A percentile compares a stretch with the other conserved stretches of the same genome.
These are phyloP conservation scores for Neoniphon sammara DNA, from an alignment of 2,797 vertebrate species.

Conservation along the genomic window DNA sequence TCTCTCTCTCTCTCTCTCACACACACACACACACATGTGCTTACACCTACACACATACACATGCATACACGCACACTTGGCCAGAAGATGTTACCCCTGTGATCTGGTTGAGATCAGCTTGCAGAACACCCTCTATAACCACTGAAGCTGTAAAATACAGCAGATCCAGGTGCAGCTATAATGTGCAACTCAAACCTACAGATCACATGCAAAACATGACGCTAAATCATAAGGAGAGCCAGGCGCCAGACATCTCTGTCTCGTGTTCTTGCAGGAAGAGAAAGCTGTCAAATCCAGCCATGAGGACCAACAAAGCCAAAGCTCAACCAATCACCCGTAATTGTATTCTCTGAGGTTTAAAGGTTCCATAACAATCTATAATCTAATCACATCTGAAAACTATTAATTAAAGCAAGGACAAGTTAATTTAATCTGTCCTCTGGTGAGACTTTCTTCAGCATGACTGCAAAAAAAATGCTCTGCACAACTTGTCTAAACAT, in stretches of 20 bases:
- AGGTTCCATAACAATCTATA: slow-evolving; percentile 19
- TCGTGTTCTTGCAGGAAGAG: slow-evolving; percentile 76
- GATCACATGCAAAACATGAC: slow-evolving; percentile 63
- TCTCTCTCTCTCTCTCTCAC: slow-evolving; percentile 26
- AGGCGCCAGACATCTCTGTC: slow-evolving; percentile 65
- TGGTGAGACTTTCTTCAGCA: not conserved
- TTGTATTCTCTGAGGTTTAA: slow-evolving; percentile 1
- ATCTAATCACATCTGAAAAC: slow-evolving; percentile 15
- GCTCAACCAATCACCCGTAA: slow-evolving; percentile 16
- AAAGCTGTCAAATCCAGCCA: slow-evolving; percentile 58
- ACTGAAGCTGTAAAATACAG: slow-evolving; percentile 60
- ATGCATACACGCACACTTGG: slow-evolving; percentile 8
- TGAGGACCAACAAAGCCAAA: slow-evolving; percentile 53
- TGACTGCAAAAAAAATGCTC: slow-evolving; percentile 21
- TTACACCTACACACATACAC: slow-evolving; percentile 5
- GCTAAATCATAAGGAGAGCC: slow-evolving; percentile 56
- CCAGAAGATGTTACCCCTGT: slow-evolving; percentile 49
- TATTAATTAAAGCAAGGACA: not conserved
- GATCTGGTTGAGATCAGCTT: slow-evolving; percentile 46
- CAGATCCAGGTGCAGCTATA: slow-evolving; percentile 50
- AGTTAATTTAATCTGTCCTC: not conserved
- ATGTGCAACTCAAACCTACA: slow-evolving; percentile 64
- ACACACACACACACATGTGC: slow-evolving; percentile 19
- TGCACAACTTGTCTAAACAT: slow-evolving; percentile 10
- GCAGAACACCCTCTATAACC: slow-evolving; percentile 48